These are phyloP conservation scores for Trisateles emortualis DNA, from an alignment of 2,888 invertebrate species.

Conservation along the genomic window DNA sequence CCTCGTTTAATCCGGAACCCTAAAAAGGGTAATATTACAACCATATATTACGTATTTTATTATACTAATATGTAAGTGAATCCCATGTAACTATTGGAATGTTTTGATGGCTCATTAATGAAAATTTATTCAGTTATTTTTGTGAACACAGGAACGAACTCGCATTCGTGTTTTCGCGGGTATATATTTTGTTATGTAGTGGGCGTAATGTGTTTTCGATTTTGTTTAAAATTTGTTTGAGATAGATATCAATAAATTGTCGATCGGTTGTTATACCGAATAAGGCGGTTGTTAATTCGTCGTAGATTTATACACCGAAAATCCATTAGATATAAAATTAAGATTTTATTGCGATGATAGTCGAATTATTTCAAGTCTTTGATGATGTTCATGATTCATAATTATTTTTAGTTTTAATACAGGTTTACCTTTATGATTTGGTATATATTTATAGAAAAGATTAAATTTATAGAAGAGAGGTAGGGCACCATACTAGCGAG, in stretches of 20 bases:
- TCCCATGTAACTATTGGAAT: conserved; percentile 27
- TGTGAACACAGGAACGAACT: conserved; percentile 20
- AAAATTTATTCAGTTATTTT: conserved; percentile 40
- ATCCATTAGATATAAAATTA: conserved; percentile 5
- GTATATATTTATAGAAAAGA: no score
- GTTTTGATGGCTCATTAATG: conserved; percentile 37
- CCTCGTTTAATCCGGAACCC: no score
- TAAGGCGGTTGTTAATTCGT: conserved; percentile 1
- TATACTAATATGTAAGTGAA: conserved; percentile 17
- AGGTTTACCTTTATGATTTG: no score
- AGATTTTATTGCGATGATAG: background rate
- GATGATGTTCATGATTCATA: background rate
- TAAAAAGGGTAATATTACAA: conserved; percentile 8
- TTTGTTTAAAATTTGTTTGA: conserved; percentile 23
- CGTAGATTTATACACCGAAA: conserved; percentile 1
- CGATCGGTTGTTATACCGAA: conserved; percentile 1
- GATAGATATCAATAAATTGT: conserved; percentile 27
- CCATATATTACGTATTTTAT: conserved; percentile 33
- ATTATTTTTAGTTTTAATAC: no score
- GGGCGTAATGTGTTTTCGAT: conserved; percentile 26
- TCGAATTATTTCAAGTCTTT: background rate
- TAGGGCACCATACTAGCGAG: no score
- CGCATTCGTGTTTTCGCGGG: conserved; percentile 24
- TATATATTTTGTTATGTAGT: conserved; percentile 24
- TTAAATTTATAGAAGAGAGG: no score